Conservation (phyloP, 2,888 invertebrate genomes). For the Lagria hirta region DNA sequence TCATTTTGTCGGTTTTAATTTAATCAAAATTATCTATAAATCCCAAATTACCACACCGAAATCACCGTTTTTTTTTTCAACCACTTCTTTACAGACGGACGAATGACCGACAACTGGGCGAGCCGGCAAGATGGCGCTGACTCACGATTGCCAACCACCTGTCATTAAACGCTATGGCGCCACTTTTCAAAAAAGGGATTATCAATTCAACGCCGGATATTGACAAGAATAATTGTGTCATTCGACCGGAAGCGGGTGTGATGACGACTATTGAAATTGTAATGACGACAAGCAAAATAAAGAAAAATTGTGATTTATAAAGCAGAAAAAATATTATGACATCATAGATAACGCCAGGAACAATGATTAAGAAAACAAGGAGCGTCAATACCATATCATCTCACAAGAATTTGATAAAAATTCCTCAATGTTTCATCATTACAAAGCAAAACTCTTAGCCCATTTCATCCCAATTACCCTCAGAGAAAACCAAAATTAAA, state of each 20-base stretch:
- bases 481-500: too few species aligned
- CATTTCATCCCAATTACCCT: too few species aligned
- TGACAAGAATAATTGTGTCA: background rate
- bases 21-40: background rate
- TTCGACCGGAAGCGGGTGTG: constrained; percentile 1
- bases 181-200: background rate
- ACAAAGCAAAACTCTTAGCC: too few species aligned
- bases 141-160: constrained; percentile 45
- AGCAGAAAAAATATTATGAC: too few species aligned
- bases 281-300: too few species aligned
- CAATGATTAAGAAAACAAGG: too few species aligned
- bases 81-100: constrained; percentile 14
- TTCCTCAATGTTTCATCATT: too few species aligned
- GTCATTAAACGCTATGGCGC: constrained; percentile 22
- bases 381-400: too few species aligned
- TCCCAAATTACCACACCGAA: constrained; percentile 2
- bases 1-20: constrained; percentile 64
- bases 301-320: too few species aligned
- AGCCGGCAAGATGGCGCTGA: constrained; percentile 53
- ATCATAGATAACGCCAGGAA: too few species aligned
- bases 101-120: constrained; percentile 48
- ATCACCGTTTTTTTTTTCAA: constrained; percentile 4
- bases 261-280: background rate
- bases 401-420: too few species aligned
- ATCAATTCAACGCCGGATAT: background rate